These are phyloP conservation scores for Choristoneura fumiferana DNA, from an alignment of 1,140 invertebrate species.

Conservation along the genomic window DNA sequence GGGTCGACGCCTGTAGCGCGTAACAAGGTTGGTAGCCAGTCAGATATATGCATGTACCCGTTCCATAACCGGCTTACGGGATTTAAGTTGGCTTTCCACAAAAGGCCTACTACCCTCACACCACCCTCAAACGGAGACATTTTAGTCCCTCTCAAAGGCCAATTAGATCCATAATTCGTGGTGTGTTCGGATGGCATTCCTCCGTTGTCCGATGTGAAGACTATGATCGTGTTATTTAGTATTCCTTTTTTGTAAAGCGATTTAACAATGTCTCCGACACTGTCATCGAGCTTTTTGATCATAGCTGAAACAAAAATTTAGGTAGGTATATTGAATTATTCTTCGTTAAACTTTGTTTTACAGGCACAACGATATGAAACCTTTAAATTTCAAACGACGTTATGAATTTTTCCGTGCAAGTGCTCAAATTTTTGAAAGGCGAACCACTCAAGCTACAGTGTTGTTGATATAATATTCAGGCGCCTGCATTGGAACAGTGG, in stretches of 20 bases:
- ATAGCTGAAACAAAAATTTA: slow-evolving; percentile 82
- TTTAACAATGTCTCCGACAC: slow-evolving; percentile 85
- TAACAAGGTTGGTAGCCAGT: slow-evolving; percentile 92
- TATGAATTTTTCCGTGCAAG: too few species aligned
- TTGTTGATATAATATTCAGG: too few species aligned
- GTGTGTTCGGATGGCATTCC: slow-evolving; percentile 85
- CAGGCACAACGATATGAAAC: too few species aligned
- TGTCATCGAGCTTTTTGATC: slow-evolving; percentile 92
- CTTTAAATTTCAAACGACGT: too few species aligned
- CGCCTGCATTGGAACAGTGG: too few species aligned
- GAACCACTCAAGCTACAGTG: too few species aligned
- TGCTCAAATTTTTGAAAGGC: too few species aligned
- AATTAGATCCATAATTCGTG: slow-evolving; percentile 91
- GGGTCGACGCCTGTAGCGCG: slow-evolving; percentile 38
- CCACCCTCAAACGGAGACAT: slow-evolving; percentile 93
- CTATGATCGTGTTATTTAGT: slow-evolving; percentile 83
- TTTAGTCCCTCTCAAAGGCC: slow-evolving; percentile 90
- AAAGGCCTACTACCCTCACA: slow-evolving; percentile 85
- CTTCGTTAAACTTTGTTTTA: too few species aligned
- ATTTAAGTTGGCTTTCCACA: slow-evolving; percentile 86
- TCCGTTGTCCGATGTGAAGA: slow-evolving; percentile 90
- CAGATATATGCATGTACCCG: slow-evolving; percentile 89
- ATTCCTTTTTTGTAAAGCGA: slow-evolving; percentile 56
- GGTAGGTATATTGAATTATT: too few species aligned
- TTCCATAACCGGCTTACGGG: slow-evolving; percentile 82